Conservation (phyloP, 2,113 vertebrate genomes). For the Oophaga pumilio region DNA sequence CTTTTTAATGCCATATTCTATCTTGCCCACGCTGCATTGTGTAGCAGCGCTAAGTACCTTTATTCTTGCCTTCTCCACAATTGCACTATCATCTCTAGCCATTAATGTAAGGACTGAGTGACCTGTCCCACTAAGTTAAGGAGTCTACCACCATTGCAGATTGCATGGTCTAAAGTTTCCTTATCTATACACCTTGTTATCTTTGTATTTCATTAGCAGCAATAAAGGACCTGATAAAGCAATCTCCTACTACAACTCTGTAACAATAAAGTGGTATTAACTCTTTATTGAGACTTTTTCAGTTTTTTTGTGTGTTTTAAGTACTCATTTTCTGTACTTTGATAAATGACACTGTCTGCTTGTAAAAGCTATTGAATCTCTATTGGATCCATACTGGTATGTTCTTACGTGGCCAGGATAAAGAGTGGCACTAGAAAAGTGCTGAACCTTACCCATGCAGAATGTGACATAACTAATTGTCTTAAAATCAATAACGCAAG, state of each 20-base stretch:
- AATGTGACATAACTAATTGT: too few species aligned
- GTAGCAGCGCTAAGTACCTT: slow-evolving; percentile 20
- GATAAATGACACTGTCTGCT: background rate
- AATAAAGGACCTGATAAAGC: slow-evolving; percentile 37
- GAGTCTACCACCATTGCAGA: background rate
- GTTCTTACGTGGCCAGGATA: too few species aligned
- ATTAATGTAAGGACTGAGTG: background rate
- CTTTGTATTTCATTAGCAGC: slow-evolving; percentile 19
- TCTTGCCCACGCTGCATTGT: slow-evolving; percentile 33
- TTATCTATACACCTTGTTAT: background rate
- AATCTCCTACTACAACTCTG: slow-evolving; percentile 15
- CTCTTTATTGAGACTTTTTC: background rate
- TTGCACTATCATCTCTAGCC: background rate
- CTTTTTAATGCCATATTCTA: slow-evolving; percentile 54
- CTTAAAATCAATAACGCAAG: too few species aligned
- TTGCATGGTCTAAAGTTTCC: slow-evolving; percentile 12
- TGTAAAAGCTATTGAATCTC: background rate
- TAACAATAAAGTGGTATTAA: slow-evolving; percentile 40
- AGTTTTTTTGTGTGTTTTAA: background rate
- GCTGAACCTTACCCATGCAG: too few species aligned
- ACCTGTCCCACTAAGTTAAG: background rate
- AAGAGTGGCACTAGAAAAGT: background rate
- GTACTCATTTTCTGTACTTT: background rate
- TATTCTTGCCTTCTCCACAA: background rate
- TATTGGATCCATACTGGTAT: background rate